Base-by-base conservation (phyloP, 2,797 vertebrate species). In the Microctenopoma stevenorrisi region DNA sequence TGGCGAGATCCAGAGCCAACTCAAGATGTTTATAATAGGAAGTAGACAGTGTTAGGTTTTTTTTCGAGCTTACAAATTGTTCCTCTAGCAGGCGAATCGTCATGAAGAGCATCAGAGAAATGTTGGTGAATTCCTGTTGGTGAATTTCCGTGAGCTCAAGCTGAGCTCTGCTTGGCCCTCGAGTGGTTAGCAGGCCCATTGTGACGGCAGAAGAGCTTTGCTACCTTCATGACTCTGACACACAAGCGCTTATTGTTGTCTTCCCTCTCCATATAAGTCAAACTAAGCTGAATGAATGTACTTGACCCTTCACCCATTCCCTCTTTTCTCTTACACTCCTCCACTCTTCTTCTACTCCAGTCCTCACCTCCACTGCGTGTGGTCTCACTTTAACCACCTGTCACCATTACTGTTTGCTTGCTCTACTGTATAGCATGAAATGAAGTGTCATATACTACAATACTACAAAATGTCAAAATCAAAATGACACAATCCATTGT, bases 241-340 rank as follows among this genome's bases (percentile, higher is more conserved):
- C 77, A 83, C 79, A 87, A 87, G 85, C 65, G 79, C 85, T 83
- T 86, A 84, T 87, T 92, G 86, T 89, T 87, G 82, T 87, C 70
- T 74, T 79, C 64, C 49, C 73, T 85, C 77, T 83, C 74, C 68
- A 84, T 83, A 82, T 85, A 90, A 89, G 91, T 91, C 89, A 92
- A 86, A 83, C 84, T 87, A 85, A 89, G 79, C 82, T 88, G 87
- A 87, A 81, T 90, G 84, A 85, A 90, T 91, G 81, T 88, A 88
- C 90, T 89, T 92, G 83, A 89, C 89, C 89, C 72, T 70, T 88
- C 83, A 85, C 83, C 88, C 67, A 57, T 78, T 82, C 76, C 73
- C 78, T 80, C 68, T 40, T 90, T 82, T 82, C 77, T 85, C 66
- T 76, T 51, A 65, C 54, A 81, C 82, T 85, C 78, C 72, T 84